Evolutionary conservation across 2,113 vertebrate species (phyloP).

Genomic region (Notarius lentiginosus): DNA sequence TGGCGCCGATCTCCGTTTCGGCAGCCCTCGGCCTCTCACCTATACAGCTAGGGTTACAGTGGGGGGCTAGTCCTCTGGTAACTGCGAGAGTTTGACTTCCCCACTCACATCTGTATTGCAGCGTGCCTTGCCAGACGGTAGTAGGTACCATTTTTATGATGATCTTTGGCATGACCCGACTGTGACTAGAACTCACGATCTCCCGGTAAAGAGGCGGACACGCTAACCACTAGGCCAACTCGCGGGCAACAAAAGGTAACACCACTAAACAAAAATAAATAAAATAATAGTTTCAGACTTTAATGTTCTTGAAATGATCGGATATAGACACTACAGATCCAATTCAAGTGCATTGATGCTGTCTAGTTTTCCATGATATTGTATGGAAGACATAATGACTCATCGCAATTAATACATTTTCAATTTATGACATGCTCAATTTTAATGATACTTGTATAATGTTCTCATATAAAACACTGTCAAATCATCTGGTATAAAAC

Average conservation of each 20-base stretch:
- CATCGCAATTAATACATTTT: neutral
- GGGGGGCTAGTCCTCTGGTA: too few species aligned
- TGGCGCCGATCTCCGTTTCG: too few species aligned
- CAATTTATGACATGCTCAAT: neutral
- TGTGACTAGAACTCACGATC: too few species aligned
- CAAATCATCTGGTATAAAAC: slow-evolving; percentile 9
- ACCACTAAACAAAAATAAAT: neutral
- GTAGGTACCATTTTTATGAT: too few species aligned
- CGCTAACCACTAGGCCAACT: too few species aligned
- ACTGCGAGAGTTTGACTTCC: too few species aligned
- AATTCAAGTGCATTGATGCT: neutral
- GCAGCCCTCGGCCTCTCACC: too few species aligned
- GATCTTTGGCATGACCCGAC: too few species aligned
- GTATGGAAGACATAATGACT: neutral
- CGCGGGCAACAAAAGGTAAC: neutral
- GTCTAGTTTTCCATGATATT: neutral
- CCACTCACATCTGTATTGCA: too few species aligned
- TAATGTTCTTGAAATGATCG: neutral
- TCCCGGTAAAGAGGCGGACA: too few species aligned
- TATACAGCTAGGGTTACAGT: too few species aligned
- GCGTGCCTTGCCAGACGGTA: too few species aligned
- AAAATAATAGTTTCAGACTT: neutral
- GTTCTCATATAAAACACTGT: neutral
- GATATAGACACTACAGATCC: neutral
- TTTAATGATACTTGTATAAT: neutral